Base-by-base conservation (phyloP, 2,113 vertebrate genomes). In the Zapus hudsonius region DNA sequence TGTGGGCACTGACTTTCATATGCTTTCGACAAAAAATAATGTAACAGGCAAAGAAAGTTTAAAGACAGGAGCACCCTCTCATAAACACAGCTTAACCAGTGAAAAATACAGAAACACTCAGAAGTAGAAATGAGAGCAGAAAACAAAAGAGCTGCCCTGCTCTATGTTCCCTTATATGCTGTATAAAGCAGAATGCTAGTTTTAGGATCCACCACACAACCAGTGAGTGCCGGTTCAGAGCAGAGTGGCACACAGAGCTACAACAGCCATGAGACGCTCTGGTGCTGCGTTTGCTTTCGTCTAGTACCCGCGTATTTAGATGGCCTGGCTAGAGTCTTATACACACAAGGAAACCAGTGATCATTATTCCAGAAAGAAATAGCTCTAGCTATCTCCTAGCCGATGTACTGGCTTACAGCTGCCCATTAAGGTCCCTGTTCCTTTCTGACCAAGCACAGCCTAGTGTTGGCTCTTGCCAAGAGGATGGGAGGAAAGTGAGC, bases 11-110 rank as follows among this genome's bases (percentile, higher is more conserved):
- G 88, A 84, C 27, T 83, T 36, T 73, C 36, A 63, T 83, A 38
- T 67, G 52, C 75, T 93, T 92, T 57, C 47, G 81, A 82, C 1
- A 94, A 29, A 66, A 52, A 94, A 67, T 66, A 83, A 92, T 80
- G 40, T 36, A 92, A 93, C 12, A 22, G 83, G 7, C 44, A 76
- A 91, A 84, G 33, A 76, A 40, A 63, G 25, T 7, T 83, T 64
- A 86, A 86, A 72, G 31, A 84, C 67, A 73, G 59, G 44, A 57
- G 36, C 4, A 92, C 52, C 42, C 7, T 92, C 90, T 85, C 69
- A 66, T 74, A 47, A 92, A 95, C 87, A 75, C 40, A 73, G 31
- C 64, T 36, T 75, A 81, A 17, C 8, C 57, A 90, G 42, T 74
- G 31, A 40, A 72, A 79, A 76, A 38, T 38, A 40, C n/a, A 79